Base-by-base conservation (phyloP, 2,888 invertebrate genomes). In the Entomobrya multifasciata region DNA sequence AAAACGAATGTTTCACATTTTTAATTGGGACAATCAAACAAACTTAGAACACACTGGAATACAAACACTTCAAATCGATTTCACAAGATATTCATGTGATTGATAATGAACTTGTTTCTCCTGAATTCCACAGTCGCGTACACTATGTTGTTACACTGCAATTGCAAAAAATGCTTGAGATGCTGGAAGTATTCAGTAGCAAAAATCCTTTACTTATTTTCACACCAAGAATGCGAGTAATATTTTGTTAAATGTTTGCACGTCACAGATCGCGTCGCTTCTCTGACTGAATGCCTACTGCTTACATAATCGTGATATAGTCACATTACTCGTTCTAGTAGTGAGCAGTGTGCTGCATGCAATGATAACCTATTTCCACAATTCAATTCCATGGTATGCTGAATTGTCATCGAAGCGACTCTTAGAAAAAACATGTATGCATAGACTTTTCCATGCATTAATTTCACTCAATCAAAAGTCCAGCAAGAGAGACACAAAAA, bases 361-460 rank as follows among this genome's bases (percentile, higher is more conserved):
- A 36, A 55, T n/a, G 55, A 36, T 79, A 79, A 79, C 79, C 79
- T 36, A 79, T 65, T 65, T 79, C 67, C 67, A 65, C 36, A 41
- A 60, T 57, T 27, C 77, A 60, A 36, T 47, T 67, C 41, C 70
- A 70, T 30, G 15, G 25, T 65, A 20, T 36, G 41, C 15, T 65
- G 41, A 20, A 13, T n/a, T 27, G 8, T 25, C 17, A 10, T 65
- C 5, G 3, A 60, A 20, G 15, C 41, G 36, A 3, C 15, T 41
- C 67, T 27, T 11, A 65, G 15, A 25, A 22, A 65, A 67, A 15
- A 13, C 20, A 67, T 67, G 36, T 41, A 41, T 67, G 25, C 52
- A 17, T 5, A 52, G 52, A 17, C 57, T 25, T 25, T 11, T 57
- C 25, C 57, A 25, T 57, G 25, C 25, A n/a, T n/a, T n/a, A 57